Evolutionary conservation across 2,113 vertebrate genomes (phyloP), one percentile per base, ranked within the genome.

Genomic region (Otus sunia): DNA sequence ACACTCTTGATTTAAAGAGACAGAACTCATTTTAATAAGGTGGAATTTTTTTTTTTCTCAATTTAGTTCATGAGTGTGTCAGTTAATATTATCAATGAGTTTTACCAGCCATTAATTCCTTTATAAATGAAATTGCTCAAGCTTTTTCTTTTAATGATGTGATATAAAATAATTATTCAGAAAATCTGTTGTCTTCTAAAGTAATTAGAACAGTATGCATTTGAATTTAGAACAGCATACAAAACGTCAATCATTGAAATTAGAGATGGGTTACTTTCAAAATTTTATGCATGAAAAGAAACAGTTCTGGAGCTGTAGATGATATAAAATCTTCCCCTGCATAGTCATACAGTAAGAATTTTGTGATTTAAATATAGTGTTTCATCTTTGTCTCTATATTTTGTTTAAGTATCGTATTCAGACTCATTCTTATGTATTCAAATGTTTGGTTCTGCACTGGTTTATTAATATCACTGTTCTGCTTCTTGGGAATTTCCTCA

Each of bases 201-300:
- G 39, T 84, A 92, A 84, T 84, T 47, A 92, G 76, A 81, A 75
- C 58, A 84, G 53, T 64, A 49, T 47, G 56, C 43, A 49, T 63
- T 78, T 87, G 76, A 91, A 84, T 95, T 94, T 81, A 72, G 45
- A 94, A 19, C 45, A 60, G 76, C 39, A 72, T n/a, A 72, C 6
- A 50, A 91, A 81, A 81, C 64, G 73, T 64, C 91, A 95, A 5
- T 92, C 76, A 66, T 23, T 52, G 39, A 88, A 88, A 95, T 96
- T 86, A 93, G 63, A 93, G 59, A 92, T 83, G 58, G 2, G 6
- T 77, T 88, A 47, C 47, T 45, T 86, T 68, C 36, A 75, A 77
- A 92, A 92, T 68, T 58, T 68, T 75, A 74, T 75, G 60, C 53
- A 68, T 53, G 12, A 71, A 74, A 77, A 73, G 21, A 63, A 92